Conservation (phyloP, 2,888 invertebrate species). For the Podotricha telesiphe region DNA sequence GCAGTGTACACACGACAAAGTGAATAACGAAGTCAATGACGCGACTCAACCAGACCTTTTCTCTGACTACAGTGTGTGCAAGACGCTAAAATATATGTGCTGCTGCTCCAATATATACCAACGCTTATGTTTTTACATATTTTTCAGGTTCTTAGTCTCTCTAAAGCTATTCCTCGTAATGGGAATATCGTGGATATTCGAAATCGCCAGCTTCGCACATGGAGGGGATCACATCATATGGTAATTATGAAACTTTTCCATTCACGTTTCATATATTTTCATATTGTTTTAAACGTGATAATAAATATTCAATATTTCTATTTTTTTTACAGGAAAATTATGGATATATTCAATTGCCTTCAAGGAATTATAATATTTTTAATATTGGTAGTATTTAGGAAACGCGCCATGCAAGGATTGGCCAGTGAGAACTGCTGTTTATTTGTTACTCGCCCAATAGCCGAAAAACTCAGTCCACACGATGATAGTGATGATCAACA, state of each 20-base stretch:
- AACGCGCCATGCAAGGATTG: constrained; percentile 80
- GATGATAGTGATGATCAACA: constrained; percentile 71
- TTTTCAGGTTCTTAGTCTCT: constrained; percentile 84
- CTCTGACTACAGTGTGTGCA: no score
- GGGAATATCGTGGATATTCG: constrained; percentile 89
- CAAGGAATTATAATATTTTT: constrained; percentile 86
- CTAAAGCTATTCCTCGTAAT: constrained; percentile 87
- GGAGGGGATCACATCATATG: constrained; percentile 70
- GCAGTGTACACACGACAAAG: no score
- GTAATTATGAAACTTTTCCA: constrained; percentile 52
- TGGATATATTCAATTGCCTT: constrained; percentile 85
- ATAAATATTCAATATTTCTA: neutral
- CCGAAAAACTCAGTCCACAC: constrained; percentile 69
- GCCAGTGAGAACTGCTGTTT: constrained; percentile 70
- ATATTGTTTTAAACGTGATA: neutral
- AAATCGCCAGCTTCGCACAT: constrained; percentile 82
- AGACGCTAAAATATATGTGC: no score
- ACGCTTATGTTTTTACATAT: neutral
- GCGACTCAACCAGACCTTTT: no score
- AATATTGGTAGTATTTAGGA: constrained; percentile 83
- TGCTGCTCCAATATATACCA: neutral
- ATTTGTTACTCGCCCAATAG: constrained; percentile 60
- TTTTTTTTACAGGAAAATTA: constrained; percentile 78
- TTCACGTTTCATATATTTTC: no score
- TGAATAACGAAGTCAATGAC: no score